A percentile compares a stretch with the other conserved stretches of the same genome.
Evolutionary conservation across 2,113 vertebrate species (phyloP).

Genomic region (Pelobates fuscus): DNA sequence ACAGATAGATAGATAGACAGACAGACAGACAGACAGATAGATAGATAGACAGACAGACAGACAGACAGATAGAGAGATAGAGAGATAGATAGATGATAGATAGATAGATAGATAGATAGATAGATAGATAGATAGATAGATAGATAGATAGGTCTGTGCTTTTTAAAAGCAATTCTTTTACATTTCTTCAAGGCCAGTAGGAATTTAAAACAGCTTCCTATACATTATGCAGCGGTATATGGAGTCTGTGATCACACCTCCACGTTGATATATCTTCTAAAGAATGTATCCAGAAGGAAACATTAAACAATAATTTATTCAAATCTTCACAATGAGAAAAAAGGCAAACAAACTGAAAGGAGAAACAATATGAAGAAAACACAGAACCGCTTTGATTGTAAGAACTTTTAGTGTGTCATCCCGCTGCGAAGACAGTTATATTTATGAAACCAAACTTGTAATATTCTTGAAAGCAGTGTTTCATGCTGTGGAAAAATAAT

Average conservation of each 20-base stretch:
- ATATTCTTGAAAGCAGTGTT: constrained; percentile 5
- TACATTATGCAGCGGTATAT: constrained; percentile 51
- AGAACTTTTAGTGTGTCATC: constrained; percentile 11
- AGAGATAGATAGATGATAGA: too few species aligned
- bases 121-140: too few species aligned
- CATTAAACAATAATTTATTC: constrained; percentile 22
- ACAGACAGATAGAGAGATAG: too few species aligned
- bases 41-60: too few species aligned
- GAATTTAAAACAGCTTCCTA: constrained; percentile 48
- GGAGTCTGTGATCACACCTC: constrained; percentile 34
- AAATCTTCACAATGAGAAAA: neutral
- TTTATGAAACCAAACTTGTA: constrained; percentile 38
- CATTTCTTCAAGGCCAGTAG: constrained; percentile 27
- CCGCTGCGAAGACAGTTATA: constrained; percentile 33
- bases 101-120: too few species aligned
- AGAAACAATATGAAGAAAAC: neutral
- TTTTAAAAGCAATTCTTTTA: neutral
- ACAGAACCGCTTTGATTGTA: neutral
- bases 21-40: too few species aligned
- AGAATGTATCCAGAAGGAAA: constrained; percentile 17
- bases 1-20: too few species aligned
- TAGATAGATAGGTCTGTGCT: too few species aligned
- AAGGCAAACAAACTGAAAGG: neutral
- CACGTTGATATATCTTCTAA: constrained; percentile 33
- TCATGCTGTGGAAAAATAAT: constrained; percentile 32